Base-by-base conservation (phyloP, 2,113 vertebrate species). In the Puma concolor region DNA sequence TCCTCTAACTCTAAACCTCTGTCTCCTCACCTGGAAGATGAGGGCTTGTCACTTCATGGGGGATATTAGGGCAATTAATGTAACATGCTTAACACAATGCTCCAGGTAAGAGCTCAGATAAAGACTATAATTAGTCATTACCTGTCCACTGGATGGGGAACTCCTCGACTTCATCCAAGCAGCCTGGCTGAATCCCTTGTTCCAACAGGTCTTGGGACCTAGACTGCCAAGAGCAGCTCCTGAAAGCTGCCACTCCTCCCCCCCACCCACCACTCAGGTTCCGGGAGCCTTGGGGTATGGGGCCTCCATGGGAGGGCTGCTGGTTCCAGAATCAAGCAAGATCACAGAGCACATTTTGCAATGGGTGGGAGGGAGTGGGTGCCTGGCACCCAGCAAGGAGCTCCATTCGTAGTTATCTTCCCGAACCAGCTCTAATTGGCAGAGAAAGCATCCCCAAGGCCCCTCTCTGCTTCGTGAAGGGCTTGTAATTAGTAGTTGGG, bases 61-160 rank as follows among this genome's bases (percentile, higher is more conserved):
- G 31, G 72, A 27, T 16, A 27, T 69, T 3, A 1, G 0, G 41
- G 14, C 7, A 5, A 48, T 17, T 16, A 0, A 14, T 0, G 3
- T 1, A 16, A 23, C 27, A 3, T 5, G 63, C 63, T 63, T 2
- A 52, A 38, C 36, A 27, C 21, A 11, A 21, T 4, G 23, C 5
- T 1, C 41, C 12, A 27, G 36, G 29, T 0, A 9, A 41, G 44
- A 1, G 2, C 14, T 67, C 88, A 36, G 27, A 13, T 7, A 33
- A 44, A 63, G 12, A 36, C 25, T 2, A 0, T 76, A 12, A 4
- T 0, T 7, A 0, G 4, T 25, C 17, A 2, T 12, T 4, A 2
- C 29, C 50, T 69, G 52, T 66, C 63, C 17, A 1, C 63, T 17
- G 21, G 7, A 11, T 0, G 71, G 84, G 60, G 72, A 19, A 63